Evolutionary conservation across 2,113 vertebrate genomes (phyloP), one percentile per base, ranked within the genome.

Genomic region (Morone saxatilis): DNA sequence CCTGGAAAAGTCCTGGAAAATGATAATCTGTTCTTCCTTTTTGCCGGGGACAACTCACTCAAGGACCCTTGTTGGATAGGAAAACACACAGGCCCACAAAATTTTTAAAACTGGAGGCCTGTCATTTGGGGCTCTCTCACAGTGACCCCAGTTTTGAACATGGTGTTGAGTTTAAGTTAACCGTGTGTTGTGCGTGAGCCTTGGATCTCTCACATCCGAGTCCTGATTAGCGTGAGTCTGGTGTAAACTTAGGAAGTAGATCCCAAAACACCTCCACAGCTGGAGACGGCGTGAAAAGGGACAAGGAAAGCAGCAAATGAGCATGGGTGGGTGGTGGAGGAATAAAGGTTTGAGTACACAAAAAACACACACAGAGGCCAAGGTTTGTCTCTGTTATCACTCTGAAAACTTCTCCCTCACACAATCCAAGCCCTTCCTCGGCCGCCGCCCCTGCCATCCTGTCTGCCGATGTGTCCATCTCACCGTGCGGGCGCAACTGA

Each of bases 331-430:
- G 71, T 50, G 83, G 68, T 68, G n/a, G 80, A 80, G 47, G 71
- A 60, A 67, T 75, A 88, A 81, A 93, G 62, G 85, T 88, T 88
- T 78, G 84, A 75, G 36, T 53, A 11, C 60, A 56, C 48, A n/a
- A n/a, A n/a, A 67, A 4, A 40, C 53, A 38, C 76, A 69, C 65
- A 31, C 31, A 31, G 31, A 10, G 47, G 45, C 71, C n/a, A n/a
- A 53, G 19, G 16, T 41, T 71, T 7, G 48, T 75, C 72, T 76
- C 54, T 59, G 71, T 78, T 71, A 40, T 88, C 80, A 25, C 77
- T 48, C 59, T 51, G 31, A 11, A 68, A 62, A 25, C 36, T 75
- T 72, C 69, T 62, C 38, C 47, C 38, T 41, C 57, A 54, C 50
- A n/a, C n/a, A n/a, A 65, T 60, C 71, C 70, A 5, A 31, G 51